These are phyloP conservation scores for Drosophila mulleri DNA, from an alignment of 2,888 invertebrate species.

Conservation along the genomic window DNA sequence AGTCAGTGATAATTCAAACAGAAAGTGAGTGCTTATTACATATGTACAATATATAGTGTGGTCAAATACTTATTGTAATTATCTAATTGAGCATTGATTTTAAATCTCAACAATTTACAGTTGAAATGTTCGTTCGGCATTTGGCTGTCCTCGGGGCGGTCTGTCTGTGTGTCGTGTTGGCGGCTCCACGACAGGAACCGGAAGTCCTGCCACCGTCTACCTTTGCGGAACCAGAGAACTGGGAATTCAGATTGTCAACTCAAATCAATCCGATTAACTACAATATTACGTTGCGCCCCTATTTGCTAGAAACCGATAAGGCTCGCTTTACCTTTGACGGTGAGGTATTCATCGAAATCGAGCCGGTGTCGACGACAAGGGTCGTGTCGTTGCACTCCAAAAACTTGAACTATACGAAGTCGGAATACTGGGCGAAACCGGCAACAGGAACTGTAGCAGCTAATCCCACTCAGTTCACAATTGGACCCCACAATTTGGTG, in stretches of 20 bases:
- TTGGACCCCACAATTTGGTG: neutral
- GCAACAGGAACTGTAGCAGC: conserved; percentile 7
- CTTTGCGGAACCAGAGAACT: conserved; percentile 29
- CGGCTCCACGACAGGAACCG: conserved; percentile 39
- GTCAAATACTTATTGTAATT: conserved; percentile 25
- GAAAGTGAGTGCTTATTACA: conserved; percentile 46
- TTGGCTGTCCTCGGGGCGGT: conserved; percentile 55
- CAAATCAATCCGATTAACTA: conserved; percentile 86
- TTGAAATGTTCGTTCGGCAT: conserved; percentile 53
- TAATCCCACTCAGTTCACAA: too few relatives aligned
- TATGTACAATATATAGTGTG: conserved; percentile 25
- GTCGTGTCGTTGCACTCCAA: conserved; percentile 86
- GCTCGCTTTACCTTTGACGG: conserved; percentile 83
- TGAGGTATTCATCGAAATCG: conserved; percentile 85
- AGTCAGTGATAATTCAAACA: neutral
- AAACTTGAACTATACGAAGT: conserved; percentile 78
- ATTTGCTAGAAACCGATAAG: conserved; percentile 83
- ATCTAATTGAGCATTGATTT: conserved; percentile 6
- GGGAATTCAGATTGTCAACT: conserved; percentile 73
- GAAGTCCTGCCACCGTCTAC: conserved; percentile 33
- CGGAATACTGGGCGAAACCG: conserved; percentile 65
- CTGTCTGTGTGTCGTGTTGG: conserved; percentile 55
- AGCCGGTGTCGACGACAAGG: conserved; percentile 83
- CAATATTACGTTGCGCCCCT: conserved; percentile 86
- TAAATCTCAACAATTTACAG: conserved; percentile 25